Evolutionary conservation across 2,113 vertebrate species (phyloP).

Genomic region (Dipodomys spectabilis): DNA sequence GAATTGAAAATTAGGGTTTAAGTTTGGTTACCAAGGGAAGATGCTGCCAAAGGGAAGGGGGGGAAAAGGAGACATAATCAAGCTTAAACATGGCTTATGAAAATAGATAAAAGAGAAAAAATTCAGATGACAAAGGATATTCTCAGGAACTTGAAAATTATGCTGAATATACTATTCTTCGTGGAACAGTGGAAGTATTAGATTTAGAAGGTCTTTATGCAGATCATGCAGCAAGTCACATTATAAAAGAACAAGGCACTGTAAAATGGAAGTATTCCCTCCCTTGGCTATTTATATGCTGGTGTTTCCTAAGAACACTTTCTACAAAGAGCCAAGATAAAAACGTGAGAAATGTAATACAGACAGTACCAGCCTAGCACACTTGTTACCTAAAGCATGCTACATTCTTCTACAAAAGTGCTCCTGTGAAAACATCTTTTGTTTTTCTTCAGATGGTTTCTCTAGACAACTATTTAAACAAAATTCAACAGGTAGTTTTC

Average conservation of each 20-base stretch:
- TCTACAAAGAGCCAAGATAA: background rate
- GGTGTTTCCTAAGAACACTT: background rate
- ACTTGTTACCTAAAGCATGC: background rate
- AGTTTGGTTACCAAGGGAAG: background rate
- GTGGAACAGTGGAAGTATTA: slow-evolving; percentile 93
- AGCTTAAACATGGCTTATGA: slow-evolving; percentile 94
- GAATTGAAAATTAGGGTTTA: background rate
- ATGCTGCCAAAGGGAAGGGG: too few relatives aligned
- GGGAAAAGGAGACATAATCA: slow-evolving; percentile 86
- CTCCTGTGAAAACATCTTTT: background rate
- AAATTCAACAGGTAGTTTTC: slow-evolving; percentile 91
- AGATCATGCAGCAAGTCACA: slow-evolving; percentile 95
- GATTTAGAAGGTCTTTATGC: slow-evolving; percentile 94
- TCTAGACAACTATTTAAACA: slow-evolving; percentile 93
- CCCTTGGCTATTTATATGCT: slow-evolving; percentile 95
- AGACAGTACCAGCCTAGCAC: background rate
- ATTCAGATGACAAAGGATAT: slow-evolving; percentile 93
- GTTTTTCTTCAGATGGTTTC: slow-evolving; percentile 89
- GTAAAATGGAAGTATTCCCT: slow-evolving; percentile 91
- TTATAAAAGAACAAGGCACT: slow-evolving; percentile 94
- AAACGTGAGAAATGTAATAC: background rate
- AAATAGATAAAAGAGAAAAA: slow-evolving; percentile 95
- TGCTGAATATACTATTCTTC: slow-evolving; percentile 93
- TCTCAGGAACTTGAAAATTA: slow-evolving; percentile 92
- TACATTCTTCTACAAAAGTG: background rate